These are phyloP conservation scores for Oryctolagus cuniculus DNA, from an alignment of 2,113 vertebrate species.

Conservation along the genomic window mOryCun1.1 NC_091449.1:34303501-34304000, in stretches of 20 bases:
- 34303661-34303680: not conserved
- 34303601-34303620: not conserved
- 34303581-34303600: slow-evolving; percentile 8
- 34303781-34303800: slow-evolving; percentile 32
- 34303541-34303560: not conserved
- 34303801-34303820: slow-evolving; percentile 13
- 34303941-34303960: too few species aligned
- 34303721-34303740: not conserved
- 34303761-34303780: not conserved
- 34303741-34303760: not conserved
- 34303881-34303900: too few species aligned
- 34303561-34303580: not conserved
- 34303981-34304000: slow-evolving; percentile 17
- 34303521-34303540: slow-evolving; percentile 6
- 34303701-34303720: not conserved
- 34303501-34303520: slow-evolving; percentile 38
- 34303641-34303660: not conserved
- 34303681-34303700: slow-evolving; percentile 8
- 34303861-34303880: not conserved
- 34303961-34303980: not conserved
- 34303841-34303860: slow-evolving; percentile 21
- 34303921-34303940: too few species aligned
- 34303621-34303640: not conserved
- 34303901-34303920: too few species aligned
- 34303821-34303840: slow-evolving; percentile 30